Conservation (phyloP, 2,797 vertebrate species). For the Carduelis carduelis region DNA sequence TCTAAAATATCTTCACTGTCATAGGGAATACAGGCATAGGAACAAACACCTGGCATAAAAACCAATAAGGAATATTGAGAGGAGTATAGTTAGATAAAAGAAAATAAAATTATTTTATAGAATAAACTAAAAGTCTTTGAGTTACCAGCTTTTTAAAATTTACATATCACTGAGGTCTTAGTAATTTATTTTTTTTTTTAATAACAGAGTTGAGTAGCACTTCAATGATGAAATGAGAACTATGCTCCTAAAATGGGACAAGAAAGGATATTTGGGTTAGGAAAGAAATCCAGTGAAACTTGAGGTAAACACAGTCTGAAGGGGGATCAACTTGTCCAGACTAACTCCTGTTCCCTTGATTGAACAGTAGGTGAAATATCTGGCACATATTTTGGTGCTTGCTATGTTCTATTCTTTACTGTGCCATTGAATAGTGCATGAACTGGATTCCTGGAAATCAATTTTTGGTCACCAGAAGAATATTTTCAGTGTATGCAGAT, state of each 20-base stretch:
- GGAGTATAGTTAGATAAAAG: background rate
- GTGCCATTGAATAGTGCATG: background rate
- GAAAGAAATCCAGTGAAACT: background rate
- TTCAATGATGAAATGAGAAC: background rate
- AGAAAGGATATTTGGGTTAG: background rate
- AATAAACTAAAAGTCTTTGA: background rate
- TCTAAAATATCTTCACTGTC: background rate
- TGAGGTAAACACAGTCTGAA: background rate
- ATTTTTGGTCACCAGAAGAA: background rate
- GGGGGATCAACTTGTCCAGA: background rate
- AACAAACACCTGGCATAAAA: background rate
- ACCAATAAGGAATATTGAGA: background rate
- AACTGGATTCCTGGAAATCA: background rate
- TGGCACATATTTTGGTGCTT: background rate
- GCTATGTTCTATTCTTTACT: background rate
- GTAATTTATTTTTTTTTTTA: background rate
- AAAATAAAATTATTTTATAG: background rate
- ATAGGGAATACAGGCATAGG: background rate
- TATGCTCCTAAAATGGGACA: background rate
- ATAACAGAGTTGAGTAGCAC: background rate
- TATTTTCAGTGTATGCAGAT: background rate
- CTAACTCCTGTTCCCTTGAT: background rate
- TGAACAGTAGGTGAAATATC: background rate
- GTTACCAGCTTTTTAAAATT: background rate
- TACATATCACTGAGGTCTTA: background rate